phyloP scores from a whole-genome alignment of 1,140 invertebrate genomes.

The Pollicipes pollicipes region DNA sequence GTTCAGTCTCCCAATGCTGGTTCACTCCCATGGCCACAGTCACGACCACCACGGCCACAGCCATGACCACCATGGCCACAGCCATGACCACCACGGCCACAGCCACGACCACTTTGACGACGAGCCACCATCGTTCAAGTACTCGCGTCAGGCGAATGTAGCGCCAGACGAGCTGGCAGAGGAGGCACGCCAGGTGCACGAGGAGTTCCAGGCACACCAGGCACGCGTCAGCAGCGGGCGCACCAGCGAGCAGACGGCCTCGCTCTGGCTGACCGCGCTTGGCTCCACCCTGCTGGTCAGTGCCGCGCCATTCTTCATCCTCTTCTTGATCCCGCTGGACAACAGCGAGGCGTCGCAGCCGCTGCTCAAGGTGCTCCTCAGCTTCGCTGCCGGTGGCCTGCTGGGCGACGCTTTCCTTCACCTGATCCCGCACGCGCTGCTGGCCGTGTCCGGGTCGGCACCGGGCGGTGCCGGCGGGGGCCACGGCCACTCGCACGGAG shows the following conservation, averaged over 20 bases:
- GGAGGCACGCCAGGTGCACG: conserved; percentile 12
- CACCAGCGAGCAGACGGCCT: conserved; percentile 19
- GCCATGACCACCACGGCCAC: conserved; percentile 27
- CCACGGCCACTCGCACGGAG: conserved; percentile 34
- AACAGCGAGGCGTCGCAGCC: conserved; percentile 65
- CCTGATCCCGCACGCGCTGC: conserved; percentile 82
- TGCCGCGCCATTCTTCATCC: conserved; percentile 76
- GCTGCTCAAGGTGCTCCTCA: conserved; percentile 69
- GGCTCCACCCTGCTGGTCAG: conserved; percentile 82
- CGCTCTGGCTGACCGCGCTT: conserved; percentile 60
- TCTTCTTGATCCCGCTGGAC: conserved; percentile 83
- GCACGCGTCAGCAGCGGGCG: conserved; percentile 10
- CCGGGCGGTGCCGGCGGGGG: conserved; percentile 29
- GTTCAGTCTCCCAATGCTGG: background rate
- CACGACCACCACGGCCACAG: conserved; percentile 25
- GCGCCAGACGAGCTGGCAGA: conserved; percentile 20
- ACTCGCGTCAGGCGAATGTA: conserved; percentile 50
- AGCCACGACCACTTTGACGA: conserved; percentile 20
- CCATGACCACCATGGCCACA: conserved; percentile 22
- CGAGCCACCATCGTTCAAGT: conserved; percentile 49
- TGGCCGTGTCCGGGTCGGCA: conserved; percentile 29
- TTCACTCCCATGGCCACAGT: conserved; percentile 20
- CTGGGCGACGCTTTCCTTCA: conserved; percentile 92
- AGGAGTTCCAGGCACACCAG: conserved; percentile 10
- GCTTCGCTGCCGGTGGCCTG: conserved; percentile 85